These are phyloP conservation scores for Mactra quadrangularis DNA, from an alignment of 1,140 invertebrate species.

Conservation along the genomic window DNA sequence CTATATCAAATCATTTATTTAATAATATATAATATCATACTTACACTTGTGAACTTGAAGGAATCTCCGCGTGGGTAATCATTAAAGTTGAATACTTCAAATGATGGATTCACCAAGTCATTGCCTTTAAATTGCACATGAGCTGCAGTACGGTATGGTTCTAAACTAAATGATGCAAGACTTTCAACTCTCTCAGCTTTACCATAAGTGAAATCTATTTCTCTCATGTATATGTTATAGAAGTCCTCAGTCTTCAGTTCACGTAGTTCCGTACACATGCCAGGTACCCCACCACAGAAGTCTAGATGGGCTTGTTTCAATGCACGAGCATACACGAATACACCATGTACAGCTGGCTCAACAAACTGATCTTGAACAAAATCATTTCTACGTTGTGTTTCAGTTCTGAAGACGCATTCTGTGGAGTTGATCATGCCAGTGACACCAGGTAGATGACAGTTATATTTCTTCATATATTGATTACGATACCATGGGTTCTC, in stretches of 20 bases:
- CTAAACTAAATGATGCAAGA: constrained; percentile 81
- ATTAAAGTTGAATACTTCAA: constrained; percentile 80
- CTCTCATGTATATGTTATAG: constrained; percentile 80
- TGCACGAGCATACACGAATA: constrained; percentile 83
- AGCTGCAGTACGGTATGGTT: constrained; percentile 80
- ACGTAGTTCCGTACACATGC: constrained; percentile 78
- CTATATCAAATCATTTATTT: no score
- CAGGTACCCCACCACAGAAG: constrained; percentile 76
- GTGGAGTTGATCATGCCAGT: constrained; percentile 45
- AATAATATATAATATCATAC: neutral
- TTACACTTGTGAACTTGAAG: constrained; percentile 76
- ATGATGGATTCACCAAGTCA: constrained; percentile 74
- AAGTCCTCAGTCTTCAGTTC: constrained; percentile 80
- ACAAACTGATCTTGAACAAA: constrained; percentile 81
- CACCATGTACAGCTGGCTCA: constrained; percentile 82
- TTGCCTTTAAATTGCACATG: constrained; percentile 79
- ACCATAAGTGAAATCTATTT: constrained; percentile 80
- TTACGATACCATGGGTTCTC: constrained; percentile 83
- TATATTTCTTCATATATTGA: constrained; percentile 79
- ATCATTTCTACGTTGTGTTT: constrained; percentile 63
- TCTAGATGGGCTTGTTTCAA: constrained; percentile 81
- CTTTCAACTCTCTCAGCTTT: constrained; percentile 77
- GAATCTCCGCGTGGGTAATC: constrained; percentile 64
- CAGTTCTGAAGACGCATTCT: constrained; percentile 49
- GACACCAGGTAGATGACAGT: constrained; percentile 68